phyloP scores from a whole-genome alignment of 1,140 invertebrate genomes.

The Trichonephila clavipes region DNA sequence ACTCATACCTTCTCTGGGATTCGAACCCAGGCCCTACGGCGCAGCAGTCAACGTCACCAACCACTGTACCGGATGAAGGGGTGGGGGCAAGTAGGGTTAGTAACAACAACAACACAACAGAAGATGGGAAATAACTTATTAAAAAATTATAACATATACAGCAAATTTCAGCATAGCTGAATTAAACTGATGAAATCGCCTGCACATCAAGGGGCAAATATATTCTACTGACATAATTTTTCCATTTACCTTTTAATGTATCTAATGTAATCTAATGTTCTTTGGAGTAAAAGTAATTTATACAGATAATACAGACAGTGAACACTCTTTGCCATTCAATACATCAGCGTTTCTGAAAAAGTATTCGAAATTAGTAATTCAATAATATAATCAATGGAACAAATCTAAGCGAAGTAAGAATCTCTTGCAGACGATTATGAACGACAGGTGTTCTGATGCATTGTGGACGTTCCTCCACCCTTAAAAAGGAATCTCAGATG shows the following conservation, averaged over 20 bases:
- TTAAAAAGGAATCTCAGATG: conserved; percentile 21
- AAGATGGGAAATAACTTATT: too few relatives aligned
- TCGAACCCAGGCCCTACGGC: too few relatives aligned
- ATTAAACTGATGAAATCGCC: too few relatives aligned
- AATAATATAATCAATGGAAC: conserved; percentile 33
- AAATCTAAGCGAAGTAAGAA: not conserved
- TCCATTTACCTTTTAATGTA: not conserved
- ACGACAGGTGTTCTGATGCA: conserved; percentile 37
- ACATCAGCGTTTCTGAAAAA: not conserved
- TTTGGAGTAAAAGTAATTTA: not conserved
- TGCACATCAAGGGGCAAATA: too few relatives aligned
- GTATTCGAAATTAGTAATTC: not conserved
- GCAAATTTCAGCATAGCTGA: too few relatives aligned
- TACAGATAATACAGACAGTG: not conserved
- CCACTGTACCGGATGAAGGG: too few relatives aligned
- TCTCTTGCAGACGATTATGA: not conserved
- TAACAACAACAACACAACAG: too few relatives aligned
- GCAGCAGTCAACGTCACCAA: too few relatives aligned
- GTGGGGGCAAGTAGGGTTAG: too few relatives aligned
- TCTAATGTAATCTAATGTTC: not conserved
- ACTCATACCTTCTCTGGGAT: too few relatives aligned
- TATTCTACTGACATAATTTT: not conserved
- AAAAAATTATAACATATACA: too few relatives aligned
- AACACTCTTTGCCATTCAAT: not conserved
- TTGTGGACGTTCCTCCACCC: conserved; percentile 45